These are phyloP conservation scores for Rhabdomys pumilio DNA, from an alignment of 2,797 vertebrate species.

Conservation along the genomic window DNA sequence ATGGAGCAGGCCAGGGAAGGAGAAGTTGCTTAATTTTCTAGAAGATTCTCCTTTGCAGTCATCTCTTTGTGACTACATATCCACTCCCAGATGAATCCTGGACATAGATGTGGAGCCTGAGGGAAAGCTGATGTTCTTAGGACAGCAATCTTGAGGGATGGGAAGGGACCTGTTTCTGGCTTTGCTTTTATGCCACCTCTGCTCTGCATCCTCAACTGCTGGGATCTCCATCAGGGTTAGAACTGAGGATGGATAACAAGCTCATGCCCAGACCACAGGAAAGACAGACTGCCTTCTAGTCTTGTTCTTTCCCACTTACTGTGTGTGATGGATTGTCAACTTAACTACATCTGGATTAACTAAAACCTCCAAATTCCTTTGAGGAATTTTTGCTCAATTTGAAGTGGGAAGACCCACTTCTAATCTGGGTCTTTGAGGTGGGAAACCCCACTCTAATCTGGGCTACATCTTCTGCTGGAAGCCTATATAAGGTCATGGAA, in stretches of 20 bases:
- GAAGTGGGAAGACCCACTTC: not conserved
- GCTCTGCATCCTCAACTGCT: not conserved
- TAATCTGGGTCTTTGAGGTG: not conserved
- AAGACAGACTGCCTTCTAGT: not conserved
- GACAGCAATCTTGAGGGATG: not conserved
- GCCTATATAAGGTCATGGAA: not conserved
- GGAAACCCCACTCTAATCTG: not conserved
- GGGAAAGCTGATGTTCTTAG: not conserved
- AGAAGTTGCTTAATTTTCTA: not conserved
- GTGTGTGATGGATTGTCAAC: not conserved
- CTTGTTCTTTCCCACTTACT: too few relatives aligned
- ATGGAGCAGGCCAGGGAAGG: not conserved
- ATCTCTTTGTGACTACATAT: not conserved
- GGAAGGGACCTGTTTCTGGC: not conserved
- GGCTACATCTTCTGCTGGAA: not conserved
- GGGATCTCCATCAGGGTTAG: not conserved
- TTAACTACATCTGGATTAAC: not conserved
- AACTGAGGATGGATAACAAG: too few relatives aligned
- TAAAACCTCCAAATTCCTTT: not conserved
- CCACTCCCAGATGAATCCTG: not conserved
- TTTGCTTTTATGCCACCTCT: not conserved
- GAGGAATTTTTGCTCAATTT: not conserved
- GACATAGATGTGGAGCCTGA: not conserved
- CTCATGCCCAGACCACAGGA: not conserved
- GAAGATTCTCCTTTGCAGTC: not conserved